Base-by-base conservation (phyloP, 1,140 invertebrate species). In the Scaptomyza graminum region DNA sequence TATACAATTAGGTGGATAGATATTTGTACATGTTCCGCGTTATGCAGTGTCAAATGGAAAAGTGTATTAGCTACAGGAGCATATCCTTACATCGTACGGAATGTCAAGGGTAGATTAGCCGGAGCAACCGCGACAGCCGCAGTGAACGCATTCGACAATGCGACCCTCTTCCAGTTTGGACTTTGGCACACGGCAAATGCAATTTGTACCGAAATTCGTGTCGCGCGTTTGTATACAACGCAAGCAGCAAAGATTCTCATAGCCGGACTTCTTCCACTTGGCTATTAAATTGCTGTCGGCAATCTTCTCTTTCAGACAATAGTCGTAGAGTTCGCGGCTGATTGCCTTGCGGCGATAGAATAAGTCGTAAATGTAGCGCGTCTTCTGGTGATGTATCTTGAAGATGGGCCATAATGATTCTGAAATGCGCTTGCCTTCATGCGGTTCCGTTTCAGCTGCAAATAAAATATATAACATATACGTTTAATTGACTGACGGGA, bases 191-290 rank as follows among this genome's bases (percentile, higher is more conserved):
- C 99, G 93, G 91, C 99, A 99, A 70, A 99, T 99, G 90, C 99
- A 99, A 92, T 99, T 99, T 0, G 99, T 99, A 1, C 97, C 98
- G 93, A 99, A 99, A 93, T 99, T 99, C 2, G 99, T 99, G 89
- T 99, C 98, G 85, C 98, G 94, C 0, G 97, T 97, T 90, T 99
- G 99, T 89, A 99, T 99, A 91, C 99, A 99, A 9, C 98, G 93
- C n/a, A 99, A 93, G 92, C 99, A 99, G 90, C 99, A 99, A 5
- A 99, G 93, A 92, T 99, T 99, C 93, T 99, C 99, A 93, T 99
- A 99, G 0, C 99, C 99, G 75, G 98, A 97, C 92, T 99, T 99
- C 92, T 99, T 99, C 99, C 99, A 99, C 92, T 99, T 99, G 0
- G 99, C 99, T 82, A 99, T 99, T 1, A 99, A 93, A 91, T 99